These are phyloP conservation scores for Lepus europaeus DNA, from an alignment of 2,113 vertebrate genomes.

Conservation along the genomic window DNA sequence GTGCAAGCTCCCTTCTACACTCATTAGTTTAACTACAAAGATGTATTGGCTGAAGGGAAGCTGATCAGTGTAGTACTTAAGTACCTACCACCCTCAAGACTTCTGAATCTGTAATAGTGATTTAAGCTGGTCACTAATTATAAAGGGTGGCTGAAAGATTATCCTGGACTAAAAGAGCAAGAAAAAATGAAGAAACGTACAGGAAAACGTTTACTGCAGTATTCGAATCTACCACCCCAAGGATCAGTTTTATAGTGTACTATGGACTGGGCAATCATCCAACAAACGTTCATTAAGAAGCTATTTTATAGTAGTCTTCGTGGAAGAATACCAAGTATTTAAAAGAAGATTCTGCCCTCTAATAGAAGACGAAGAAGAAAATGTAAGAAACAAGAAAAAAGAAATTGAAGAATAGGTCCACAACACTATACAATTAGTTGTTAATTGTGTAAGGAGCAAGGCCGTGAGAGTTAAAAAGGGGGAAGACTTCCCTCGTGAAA, in stretches of 20 bases:
- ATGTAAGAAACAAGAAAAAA: background rate
- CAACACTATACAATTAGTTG: background rate
- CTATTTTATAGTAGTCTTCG: background rate
- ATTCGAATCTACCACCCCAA: background rate
- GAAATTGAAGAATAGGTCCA: background rate
- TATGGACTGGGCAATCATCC: background rate
- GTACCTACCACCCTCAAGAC: background rate
- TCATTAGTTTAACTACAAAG: background rate
- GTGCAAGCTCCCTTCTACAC: background rate
- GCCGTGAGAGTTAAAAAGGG: background rate
- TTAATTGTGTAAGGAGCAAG: background rate
- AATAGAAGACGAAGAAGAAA: background rate
- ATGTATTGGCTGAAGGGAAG: background rate
- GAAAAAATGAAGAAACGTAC: background rate
- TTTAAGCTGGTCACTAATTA: slow-evolving; percentile 17
- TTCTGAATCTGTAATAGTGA: background rate
- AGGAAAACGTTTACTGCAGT: background rate
- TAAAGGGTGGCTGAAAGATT: background rate
- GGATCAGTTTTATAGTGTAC: background rate
- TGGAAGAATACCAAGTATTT: background rate
- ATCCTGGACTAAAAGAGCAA: background rate
- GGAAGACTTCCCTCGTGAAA: background rate
- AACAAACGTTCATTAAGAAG: background rate
- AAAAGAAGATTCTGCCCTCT: background rate
- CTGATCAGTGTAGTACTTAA: background rate